Percentiles rank a stretch among this genome's conserved stretches.
phyloP scores from a whole-genome alignment of 37 sponge, comb jelly and placozoan species.

The Bolinopsis microptera region DNA sequence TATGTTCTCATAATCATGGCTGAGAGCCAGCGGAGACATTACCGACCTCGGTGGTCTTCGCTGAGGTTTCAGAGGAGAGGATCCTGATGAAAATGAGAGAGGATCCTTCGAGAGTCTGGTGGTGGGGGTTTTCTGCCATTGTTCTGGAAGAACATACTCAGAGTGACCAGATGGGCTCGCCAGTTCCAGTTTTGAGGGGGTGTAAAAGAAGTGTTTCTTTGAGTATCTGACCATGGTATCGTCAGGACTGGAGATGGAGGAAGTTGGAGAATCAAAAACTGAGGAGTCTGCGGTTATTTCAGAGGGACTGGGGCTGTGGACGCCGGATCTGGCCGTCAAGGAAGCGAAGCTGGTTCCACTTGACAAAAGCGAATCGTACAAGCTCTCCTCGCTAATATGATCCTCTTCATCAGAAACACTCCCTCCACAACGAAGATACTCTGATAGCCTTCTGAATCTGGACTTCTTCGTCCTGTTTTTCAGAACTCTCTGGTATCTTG shows the following conservation, averaged over 20 bases:
- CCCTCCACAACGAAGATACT: neutral
- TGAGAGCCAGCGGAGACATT: neutral
- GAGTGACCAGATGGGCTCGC: neutral
- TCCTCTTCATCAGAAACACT: constrained; percentile 4
- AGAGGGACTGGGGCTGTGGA: neutral
- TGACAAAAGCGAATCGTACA: constrained; percentile 29
- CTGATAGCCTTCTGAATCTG: constrained; percentile 16
- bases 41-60: neutral
- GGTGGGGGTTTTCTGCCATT: neutral
- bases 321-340: neutral
- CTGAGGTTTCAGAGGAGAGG: neutral
- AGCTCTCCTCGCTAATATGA: neutral
- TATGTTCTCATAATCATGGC: constrained; percentile 21
- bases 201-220: constrained; percentile 39
- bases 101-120: neutral
- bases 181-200: neutral
- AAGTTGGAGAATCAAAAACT: neutral
- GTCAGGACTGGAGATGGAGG: neutral
- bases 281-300: neutral
- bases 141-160: constrained; percentile 24
- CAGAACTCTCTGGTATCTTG: neutral
- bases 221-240: neutral
- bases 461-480: constrained; percentile 20
- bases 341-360: neutral
- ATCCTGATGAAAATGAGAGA: neutral